A percentile compares a stretch with the other conserved stretches of the same genome.
Conservation (phyloP, 2,888 invertebrate species). For the Saturnia pavonia region DNA sequence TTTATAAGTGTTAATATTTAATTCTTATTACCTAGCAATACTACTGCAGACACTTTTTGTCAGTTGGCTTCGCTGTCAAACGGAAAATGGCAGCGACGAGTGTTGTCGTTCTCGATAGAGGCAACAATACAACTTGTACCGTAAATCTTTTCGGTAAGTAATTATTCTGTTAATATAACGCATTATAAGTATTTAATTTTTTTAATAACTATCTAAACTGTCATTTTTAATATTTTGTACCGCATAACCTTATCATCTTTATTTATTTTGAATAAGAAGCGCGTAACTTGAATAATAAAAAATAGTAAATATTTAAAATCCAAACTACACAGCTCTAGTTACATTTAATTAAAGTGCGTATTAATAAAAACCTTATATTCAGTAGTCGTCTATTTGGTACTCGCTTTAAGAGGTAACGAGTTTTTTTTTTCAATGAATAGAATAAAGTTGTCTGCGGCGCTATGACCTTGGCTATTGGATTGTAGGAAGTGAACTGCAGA, state of each 20-base stretch:
- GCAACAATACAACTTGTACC: slow-evolving; percentile 97
- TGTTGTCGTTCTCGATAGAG: slow-evolving; percentile 96
- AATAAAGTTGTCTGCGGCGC: slow-evolving; percentile 72
- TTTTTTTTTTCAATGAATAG: slow-evolving; percentile 73
- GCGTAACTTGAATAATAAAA: slow-evolving; percentile 63
- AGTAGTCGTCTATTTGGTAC: slow-evolving; percentile 30
- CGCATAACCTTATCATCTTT: slow-evolving; percentile 63
- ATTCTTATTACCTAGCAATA: slow-evolving; percentile 16
- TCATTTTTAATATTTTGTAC: slow-evolving; percentile 27
- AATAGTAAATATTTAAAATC: not conserved
- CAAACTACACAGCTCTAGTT: slow-evolving; percentile 1
- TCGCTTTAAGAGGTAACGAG: slow-evolving; percentile 60
- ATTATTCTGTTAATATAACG: slow-evolving; percentile 31
- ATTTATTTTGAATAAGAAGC: slow-evolving; percentile 65
- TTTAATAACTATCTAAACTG: slow-evolving; percentile 4
- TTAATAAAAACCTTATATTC: slow-evolving; percentile 20
- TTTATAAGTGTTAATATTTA: slow-evolving; percentile 2
- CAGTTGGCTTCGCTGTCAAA: slow-evolving; percentile 78
- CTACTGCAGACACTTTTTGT: slow-evolving; percentile 45
- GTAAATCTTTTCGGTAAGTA: slow-evolving; percentile 97
- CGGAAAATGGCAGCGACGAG: slow-evolving; percentile 91
- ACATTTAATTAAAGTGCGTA: slow-evolving; percentile 22
- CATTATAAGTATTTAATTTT: slow-evolving; percentile 24
- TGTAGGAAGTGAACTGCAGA: slow-evolving; percentile 81
- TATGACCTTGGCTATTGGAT: slow-evolving; percentile 80